phyloP scores from a whole-genome alignment of 2,888 invertebrate species.

The Pachymerium ferrugineum region DNA sequence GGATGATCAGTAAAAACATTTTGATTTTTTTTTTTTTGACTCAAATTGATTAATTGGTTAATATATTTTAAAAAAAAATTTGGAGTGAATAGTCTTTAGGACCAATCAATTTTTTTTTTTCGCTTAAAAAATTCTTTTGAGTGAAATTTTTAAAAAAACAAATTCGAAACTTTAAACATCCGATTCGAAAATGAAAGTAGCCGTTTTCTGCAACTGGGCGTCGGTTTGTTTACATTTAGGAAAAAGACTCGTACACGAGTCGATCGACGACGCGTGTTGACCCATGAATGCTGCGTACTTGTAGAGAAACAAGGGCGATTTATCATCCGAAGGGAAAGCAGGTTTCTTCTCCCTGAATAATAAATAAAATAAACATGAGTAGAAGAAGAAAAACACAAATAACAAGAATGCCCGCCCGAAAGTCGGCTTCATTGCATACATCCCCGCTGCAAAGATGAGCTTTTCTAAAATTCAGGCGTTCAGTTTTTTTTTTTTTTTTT shows the following conservation, averaged over 20 bases:
- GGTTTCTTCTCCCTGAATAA: conserved; percentile 20
- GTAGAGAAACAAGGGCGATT: conserved; percentile 27
- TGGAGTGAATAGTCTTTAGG: background rate
- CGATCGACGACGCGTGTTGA: conserved; percentile 5
- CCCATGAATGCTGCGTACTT: conserved; percentile 30
- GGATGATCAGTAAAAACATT: too few relatives aligned
- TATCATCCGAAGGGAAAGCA: background rate
- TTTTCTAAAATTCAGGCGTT: too few relatives aligned
- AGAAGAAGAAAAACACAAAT: background rate
- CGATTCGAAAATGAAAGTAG: conserved; percentile 28
- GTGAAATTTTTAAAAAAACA: background rate
- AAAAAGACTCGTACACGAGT: conserved; percentile 22
- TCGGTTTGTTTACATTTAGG: conserved; percentile 31
- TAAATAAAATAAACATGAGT: background rate
- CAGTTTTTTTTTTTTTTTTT: too few relatives aligned
- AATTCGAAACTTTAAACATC: background rate
- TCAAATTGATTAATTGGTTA: background rate
- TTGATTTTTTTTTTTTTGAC: too few relatives aligned
- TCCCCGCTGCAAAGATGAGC: background rate
- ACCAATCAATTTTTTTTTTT: background rate
- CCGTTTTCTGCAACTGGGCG: conserved; percentile 20
- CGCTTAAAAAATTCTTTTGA: background rate
- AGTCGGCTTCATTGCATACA: background rate
- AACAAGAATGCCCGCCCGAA: background rate
- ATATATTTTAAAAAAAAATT: background rate